Evolutionary conservation across 2,797 vertebrate genomes (phyloP).

Genomic region (Argya squamiceps): DNA sequence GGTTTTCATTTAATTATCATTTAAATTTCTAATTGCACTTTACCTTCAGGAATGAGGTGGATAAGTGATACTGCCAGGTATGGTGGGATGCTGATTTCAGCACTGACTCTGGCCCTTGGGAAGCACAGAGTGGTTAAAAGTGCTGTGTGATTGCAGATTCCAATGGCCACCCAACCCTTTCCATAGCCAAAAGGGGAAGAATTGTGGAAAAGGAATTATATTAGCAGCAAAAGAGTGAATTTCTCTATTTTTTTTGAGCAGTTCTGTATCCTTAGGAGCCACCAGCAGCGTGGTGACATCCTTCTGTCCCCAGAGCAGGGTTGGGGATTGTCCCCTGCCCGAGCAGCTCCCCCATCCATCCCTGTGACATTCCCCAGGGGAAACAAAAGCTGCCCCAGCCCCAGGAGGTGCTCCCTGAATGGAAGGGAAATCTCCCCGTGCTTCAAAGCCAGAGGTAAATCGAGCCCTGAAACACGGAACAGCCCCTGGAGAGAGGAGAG

Average conservation of each 20-base stretch:
- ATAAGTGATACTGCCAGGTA: not conserved
- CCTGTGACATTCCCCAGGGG: not conserved
- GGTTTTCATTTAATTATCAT: not conserved
- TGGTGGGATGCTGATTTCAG: not conserved
- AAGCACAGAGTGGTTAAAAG: not conserved
- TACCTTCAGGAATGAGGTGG: not conserved
- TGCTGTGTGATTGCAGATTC: fast-evolving
- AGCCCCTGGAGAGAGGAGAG: not conserved
- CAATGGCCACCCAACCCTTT: fast-evolving
- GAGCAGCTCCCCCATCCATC: too few species aligned
- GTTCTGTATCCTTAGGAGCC: not conserved
- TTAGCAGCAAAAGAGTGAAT: not conserved
- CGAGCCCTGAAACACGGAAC: not conserved
- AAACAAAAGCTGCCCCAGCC: not conserved
- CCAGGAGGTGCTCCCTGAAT: not conserved
- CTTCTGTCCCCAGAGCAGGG: not conserved
- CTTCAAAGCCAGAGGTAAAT: not conserved
- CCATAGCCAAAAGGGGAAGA: fast-evolving
- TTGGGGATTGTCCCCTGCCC: not conserved
- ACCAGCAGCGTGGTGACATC: fast-evolving
- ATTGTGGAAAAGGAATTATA: fast-evolving
- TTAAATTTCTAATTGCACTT: not conserved
- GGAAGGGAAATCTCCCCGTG: not conserved
- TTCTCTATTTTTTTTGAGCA: not conserved
- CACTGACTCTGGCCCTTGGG: not conserved